phyloP scores from a whole-genome alignment of 2,888 invertebrate genomes.

The Onchidella celtica region DNA sequence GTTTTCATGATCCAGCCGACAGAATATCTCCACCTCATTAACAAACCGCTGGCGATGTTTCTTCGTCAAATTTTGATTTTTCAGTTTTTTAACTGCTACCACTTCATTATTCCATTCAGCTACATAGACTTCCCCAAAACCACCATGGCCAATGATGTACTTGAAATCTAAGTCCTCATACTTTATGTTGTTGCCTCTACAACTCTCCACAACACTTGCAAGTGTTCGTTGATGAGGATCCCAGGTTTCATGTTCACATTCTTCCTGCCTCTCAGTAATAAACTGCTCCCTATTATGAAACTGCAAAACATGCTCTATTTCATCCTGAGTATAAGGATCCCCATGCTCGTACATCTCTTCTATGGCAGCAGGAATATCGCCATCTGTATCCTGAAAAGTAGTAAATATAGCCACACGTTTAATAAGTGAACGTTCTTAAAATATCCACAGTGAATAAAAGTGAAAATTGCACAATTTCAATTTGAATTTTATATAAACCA shows the following conservation, averaged over 20 bases:
- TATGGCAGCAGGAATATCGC: no score
- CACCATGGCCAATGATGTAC: neutral
- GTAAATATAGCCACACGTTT: no score
- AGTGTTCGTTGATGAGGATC: neutral
- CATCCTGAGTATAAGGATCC: no score
- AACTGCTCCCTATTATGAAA: neutral
- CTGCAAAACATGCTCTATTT: no score
- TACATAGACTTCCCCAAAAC: neutral
- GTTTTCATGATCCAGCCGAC: neutral
- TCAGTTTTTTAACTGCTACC: slow-evolving; percentile 5
- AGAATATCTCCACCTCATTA: neutral
- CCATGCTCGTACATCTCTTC: no score
- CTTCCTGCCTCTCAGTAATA: neutral
- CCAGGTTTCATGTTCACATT: neutral
- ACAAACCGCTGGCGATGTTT: neutral
- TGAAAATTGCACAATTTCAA: no score
- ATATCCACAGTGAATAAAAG: no score
- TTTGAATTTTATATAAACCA: no score
- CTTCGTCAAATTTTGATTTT: neutral
- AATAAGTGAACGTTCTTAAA: no score
- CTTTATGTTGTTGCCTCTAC: neutral
- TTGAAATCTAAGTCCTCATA: neutral
- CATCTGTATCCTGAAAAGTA: no score
- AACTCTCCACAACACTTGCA: neutral
- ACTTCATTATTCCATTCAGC: neutral